Percentiles rank a stretch among this genome's conserved stretches.
phyloP scores from a whole-genome alignment of 2,797 vertebrate species.

The Pitangus sulphuratus region DNA sequence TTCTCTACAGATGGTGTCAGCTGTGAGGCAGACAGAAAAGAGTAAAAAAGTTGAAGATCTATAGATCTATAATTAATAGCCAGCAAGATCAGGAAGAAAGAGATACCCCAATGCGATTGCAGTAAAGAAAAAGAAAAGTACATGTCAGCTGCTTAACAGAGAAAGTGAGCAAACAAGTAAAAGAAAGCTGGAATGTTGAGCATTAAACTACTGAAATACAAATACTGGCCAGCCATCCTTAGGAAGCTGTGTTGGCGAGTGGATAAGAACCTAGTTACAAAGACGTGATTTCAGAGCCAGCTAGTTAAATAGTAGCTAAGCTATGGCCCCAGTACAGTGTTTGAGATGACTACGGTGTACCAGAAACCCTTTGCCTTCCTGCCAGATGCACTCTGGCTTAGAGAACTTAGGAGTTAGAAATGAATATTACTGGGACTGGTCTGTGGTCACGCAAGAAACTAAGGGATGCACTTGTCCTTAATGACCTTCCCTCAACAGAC shows the following conservation, averaged over 20 bases:
- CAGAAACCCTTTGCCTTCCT: not conserved
- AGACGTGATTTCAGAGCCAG: not conserved
- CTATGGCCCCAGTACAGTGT: not conserved
- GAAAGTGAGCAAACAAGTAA: not conserved
- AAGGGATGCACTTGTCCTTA: not conserved
- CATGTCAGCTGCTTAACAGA: not conserved
- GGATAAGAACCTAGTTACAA: not conserved
- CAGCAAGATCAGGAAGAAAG: not conserved
- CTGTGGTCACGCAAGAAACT: not conserved
- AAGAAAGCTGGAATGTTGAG: not conserved
- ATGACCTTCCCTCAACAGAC: not conserved
- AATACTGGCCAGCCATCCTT: not conserved
- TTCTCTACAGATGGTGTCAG: not conserved
- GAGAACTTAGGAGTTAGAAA: not conserved
- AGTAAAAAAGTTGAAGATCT: not conserved
- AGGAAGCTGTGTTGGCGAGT: not conserved
- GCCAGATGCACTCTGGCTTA: not conserved
- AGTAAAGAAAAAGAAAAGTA: not conserved
- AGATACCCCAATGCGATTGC: not conserved
- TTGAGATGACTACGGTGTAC: not conserved
- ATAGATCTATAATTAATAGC: not conserved
- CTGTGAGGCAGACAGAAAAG: not conserved
- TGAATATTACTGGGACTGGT: not conserved
- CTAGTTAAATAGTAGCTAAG: not conserved
- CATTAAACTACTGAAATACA: not conserved